Conservation (phyloP, 1,140 invertebrate species). For the Euura saliciscinereae region DNA sequence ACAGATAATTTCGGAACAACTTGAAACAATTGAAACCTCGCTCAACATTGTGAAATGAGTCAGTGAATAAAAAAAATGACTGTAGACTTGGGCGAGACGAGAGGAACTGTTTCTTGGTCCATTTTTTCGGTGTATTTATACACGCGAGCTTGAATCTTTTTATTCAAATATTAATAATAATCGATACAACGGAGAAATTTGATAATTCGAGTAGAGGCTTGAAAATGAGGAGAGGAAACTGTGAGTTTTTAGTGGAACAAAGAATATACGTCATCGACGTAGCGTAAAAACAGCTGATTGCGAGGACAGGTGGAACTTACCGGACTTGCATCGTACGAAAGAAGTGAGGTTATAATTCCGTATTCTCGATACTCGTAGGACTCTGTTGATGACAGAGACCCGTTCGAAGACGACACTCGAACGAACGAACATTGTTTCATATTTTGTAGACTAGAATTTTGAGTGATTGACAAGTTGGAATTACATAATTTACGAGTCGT, state of each 20-base stretch:
- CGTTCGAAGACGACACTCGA: not conserved
- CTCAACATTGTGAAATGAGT: not conserved
- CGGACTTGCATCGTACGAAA: slow-evolving; percentile 40
- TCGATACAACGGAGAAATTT: not conserved
- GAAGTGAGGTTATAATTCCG: not conserved
- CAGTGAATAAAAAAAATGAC: not conserved
- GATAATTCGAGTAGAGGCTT: slow-evolving; percentile 4
- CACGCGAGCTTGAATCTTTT: not conserved
- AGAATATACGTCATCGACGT: not conserved
- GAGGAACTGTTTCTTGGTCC: not conserved
- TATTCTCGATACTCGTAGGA: not conserved
- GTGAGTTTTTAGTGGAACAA: not conserved
- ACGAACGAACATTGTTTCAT: too few species aligned
- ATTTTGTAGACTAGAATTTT: too few species aligned
- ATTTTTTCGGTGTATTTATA: not conserved
- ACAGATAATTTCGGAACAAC: too few species aligned
- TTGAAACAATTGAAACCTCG: not conserved
- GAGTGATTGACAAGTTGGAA: too few species aligned
- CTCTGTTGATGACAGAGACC: not conserved
- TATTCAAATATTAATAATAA: slow-evolving; percentile 14
- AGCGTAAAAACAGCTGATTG: not conserved
- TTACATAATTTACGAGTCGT: too few species aligned
- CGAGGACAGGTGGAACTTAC: slow-evolving; percentile 22
- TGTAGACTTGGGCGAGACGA: not conserved
- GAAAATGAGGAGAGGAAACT: not conserved